phyloP scores from a whole-genome alignment of 2,113 vertebrate species.

The Pterocles burchelli region DNA sequence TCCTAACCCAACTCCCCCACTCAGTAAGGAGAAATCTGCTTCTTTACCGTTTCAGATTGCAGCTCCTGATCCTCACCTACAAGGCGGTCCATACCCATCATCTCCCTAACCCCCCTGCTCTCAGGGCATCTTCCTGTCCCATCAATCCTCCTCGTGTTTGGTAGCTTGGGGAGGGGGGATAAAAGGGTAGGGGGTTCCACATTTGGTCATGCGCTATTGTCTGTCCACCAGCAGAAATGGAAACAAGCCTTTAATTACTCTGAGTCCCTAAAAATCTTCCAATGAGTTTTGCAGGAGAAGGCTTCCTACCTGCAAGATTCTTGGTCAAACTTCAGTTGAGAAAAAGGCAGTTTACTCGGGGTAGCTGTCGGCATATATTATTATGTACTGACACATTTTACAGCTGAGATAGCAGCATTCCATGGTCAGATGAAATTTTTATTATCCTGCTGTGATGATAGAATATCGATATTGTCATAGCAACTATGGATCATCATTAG shows the following conservation, averaged over 20 bases:
- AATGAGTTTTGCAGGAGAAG: neutral
- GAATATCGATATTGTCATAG: neutral
- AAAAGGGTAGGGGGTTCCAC: neutral
- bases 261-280: neutral
- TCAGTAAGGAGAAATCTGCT: rapidly evolving
- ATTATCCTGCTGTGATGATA: neutral
- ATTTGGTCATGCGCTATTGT: neutral
- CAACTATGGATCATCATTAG: neutral
- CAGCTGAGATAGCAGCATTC: neutral
- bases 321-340: neutral
- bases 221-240: neutral
- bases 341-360: neutral
- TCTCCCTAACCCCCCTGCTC: rapidly evolving
- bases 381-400: neutral
- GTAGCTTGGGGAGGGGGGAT: neutral
- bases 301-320: neutral
- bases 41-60: neutral
- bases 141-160: neutral
- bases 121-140: neutral
- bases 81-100: too few species aligned
- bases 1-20: neutral
- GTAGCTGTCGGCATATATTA: neutral
- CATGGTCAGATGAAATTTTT: neutral
- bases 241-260: neutral
- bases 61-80: neutral